Evolutionary conservation across 2,888 invertebrate genomes (phyloP).

Genomic region (Pammene fasciana): DNA sequence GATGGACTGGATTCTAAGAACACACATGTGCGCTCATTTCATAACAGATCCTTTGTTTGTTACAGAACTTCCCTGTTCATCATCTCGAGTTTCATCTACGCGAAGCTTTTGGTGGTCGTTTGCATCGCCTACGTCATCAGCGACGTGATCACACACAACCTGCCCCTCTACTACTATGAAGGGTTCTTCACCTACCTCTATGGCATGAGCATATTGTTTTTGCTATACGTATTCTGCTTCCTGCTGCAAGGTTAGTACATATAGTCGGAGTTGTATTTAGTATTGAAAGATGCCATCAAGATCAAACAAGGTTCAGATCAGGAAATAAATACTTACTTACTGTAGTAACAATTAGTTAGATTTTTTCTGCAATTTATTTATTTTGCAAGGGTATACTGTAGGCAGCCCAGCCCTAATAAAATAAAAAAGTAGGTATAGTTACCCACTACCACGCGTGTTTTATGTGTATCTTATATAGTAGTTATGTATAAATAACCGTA

Average conservation of each 20-base stretch:
- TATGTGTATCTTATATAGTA: too few relatives aligned
- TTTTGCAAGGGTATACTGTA: too few relatives aligned
- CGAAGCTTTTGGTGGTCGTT: conserved; percentile 95
- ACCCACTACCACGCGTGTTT: background rate
- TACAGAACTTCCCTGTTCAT: conserved; percentile 96
- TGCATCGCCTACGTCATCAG: conserved; percentile 97
- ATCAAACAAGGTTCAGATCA: background rate
- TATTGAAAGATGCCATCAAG: background rate
- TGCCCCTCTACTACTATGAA: conserved; percentile 96
- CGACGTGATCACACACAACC: conserved; percentile 95
- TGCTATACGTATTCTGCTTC: conserved; percentile 97
- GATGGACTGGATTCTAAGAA: conserved; percentile 23
- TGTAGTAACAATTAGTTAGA: too few relatives aligned
- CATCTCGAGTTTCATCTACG: conserved; percentile 98
- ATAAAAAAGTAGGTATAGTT: background rate
- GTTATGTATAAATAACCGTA: too few relatives aligned
- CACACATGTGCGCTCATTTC: conserved; percentile 28
- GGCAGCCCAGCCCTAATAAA: too few relatives aligned
- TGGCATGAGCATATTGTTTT: conserved; percentile 95
- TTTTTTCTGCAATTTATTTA: too few relatives aligned
- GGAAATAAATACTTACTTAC: background rate
- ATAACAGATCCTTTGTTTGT: conserved; percentile 55
- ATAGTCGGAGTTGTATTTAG: background rate
- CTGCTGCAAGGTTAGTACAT: conserved; percentile 88
- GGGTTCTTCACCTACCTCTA: conserved; percentile 97